Percentiles rank a stretch among this genome's conserved stretches.
Evolutionary conservation across 2,113 vertebrate genomes (phyloP).

Genomic region (Murina feae): DNA sequence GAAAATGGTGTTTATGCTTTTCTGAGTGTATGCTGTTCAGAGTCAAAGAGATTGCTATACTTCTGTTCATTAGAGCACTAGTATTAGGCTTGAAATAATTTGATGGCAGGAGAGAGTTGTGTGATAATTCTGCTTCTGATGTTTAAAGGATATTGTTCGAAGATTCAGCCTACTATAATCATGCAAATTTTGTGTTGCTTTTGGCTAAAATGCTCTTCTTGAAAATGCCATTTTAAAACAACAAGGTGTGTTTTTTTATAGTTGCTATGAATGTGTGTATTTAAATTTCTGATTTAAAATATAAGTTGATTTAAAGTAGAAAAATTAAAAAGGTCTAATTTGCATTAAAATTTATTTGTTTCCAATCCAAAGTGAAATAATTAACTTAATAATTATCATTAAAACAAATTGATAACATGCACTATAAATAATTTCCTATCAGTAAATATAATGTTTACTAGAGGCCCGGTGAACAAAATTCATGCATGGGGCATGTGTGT

Average conservation of each 20-base stretch:
- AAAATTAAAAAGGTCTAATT: no score
- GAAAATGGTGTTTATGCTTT: not conserved
- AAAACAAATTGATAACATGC: not conserved
- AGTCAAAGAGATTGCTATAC: not conserved
- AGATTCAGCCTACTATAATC: not conserved
- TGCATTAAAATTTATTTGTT: not conserved
- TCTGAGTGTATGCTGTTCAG: not conserved
- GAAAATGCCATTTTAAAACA: not conserved
- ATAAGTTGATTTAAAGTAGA: slow-evolving; percentile 1
- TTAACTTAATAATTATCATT: not conserved
- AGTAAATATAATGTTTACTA: not conserved
- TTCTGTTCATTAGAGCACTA: not conserved
- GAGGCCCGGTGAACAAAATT: no score
- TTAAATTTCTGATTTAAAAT: slow-evolving; percentile 42
- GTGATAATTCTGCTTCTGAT: slow-evolving; percentile 23
- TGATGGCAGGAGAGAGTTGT: not conserved
- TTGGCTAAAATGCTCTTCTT: not conserved
- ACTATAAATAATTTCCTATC: not conserved
- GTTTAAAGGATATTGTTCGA: not conserved
- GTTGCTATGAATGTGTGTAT: slow-evolving; percentile 15
- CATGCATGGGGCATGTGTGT: no score
- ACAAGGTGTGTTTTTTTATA: not conserved
- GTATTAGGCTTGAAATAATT: not conserved
- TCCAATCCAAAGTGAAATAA: not conserved
- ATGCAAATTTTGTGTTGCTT: slow-evolving; percentile 35